These are phyloP conservation scores for Cyrtodaria siliqua DNA, from an alignment of 2,888 invertebrate species.

Conservation along the genomic window DNA sequence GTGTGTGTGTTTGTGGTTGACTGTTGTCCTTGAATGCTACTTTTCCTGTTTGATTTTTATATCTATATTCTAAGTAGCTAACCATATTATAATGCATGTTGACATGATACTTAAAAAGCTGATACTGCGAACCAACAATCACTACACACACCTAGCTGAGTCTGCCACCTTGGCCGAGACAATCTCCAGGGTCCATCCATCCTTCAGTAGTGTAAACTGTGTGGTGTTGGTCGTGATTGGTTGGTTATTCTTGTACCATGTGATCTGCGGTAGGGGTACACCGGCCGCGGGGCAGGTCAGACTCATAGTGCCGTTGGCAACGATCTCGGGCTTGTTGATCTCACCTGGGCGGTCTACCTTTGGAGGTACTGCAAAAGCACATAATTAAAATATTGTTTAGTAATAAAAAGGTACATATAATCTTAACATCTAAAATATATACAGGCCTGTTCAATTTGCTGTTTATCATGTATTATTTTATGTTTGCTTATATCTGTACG, in stretches of 20 bases:
- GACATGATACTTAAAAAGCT: too few relatives aligned
- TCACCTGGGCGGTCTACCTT: constrained; percentile 84
- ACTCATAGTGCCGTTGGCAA: constrained; percentile 80
- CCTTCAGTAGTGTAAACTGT: constrained; percentile 68
- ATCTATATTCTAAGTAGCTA: too few relatives aligned
- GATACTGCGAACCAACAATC: background rate
- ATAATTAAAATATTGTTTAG: background rate
- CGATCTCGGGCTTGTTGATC: constrained; percentile 77
- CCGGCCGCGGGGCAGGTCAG: constrained; percentile 86
- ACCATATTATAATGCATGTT: too few relatives aligned
- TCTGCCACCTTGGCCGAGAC: constrained; percentile 70
- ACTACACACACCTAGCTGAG: constrained; percentile 57
- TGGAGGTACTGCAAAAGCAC: constrained; percentile 84
- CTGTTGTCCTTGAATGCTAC: too few relatives aligned
- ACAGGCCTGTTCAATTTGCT: too few relatives aligned
- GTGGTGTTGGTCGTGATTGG: constrained; percentile 61
- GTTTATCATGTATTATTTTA: too few relatives aligned
- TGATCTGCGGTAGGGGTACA: constrained; percentile 85
- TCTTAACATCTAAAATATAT: too few relatives aligned
- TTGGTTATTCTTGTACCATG: constrained; percentile 84
- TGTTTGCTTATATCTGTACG: too few relatives aligned
- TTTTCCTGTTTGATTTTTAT: too few relatives aligned
- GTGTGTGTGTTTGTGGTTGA: too few relatives aligned
- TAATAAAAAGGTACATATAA: too few relatives aligned
- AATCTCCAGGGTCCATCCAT: constrained; percentile 79